Conservation (phyloP, 2,113 vertebrate species). For the Microtus montanus region DNA sequence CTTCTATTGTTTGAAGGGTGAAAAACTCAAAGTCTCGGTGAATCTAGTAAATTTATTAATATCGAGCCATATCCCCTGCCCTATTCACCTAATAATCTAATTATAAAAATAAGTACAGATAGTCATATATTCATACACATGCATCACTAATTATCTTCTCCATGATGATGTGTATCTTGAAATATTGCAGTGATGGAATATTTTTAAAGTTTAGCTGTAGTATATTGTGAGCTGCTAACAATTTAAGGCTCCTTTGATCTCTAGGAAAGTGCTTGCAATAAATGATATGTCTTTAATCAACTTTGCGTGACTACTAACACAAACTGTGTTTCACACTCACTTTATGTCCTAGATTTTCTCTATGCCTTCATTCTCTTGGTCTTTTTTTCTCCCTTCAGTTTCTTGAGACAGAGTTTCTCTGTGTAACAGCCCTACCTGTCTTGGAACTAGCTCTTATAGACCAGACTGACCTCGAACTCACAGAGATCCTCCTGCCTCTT, state of each 20-base stretch:
- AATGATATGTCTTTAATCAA: background rate
- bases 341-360: background rate
- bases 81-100: background rate
- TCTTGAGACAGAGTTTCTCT: too few species aligned
- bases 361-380: background rate
- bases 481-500: too few species aligned
- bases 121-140: background rate
- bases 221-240: background rate
- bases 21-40: background rate
- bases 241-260: background rate
- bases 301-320: background rate
- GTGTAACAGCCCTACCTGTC: too few species aligned
- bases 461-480: too few species aligned
- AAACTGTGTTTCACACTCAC: background rate
- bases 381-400: background rate
- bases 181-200: background rate
- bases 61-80: background rate
- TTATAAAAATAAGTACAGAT: background rate
- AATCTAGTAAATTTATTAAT: background rate
- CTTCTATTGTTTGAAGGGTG: too few species aligned
- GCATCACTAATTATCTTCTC: background rate
- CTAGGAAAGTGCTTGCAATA: background rate
- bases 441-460: too few species aligned
- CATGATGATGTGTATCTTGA: background rate
- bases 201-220: background rate